Evolutionary conservation across 2,113 vertebrate species (phyloP), one percentile per base, ranked within the genome.

Genomic region (Australoheros scitulus): DNA sequence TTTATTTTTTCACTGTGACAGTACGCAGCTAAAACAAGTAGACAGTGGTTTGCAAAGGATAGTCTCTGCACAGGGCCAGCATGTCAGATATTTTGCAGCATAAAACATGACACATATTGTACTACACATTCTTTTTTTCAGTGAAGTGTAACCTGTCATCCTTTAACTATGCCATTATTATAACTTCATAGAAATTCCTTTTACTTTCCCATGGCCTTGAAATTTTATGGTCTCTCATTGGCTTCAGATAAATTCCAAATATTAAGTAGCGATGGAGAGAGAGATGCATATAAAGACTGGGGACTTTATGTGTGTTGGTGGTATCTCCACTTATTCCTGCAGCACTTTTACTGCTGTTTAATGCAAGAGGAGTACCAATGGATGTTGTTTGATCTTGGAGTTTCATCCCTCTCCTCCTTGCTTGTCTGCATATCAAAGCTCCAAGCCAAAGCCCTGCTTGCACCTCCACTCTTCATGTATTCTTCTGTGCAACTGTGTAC

Each of bases 331-430:
- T 78, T 11, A 34, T 18, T 59, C 56, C 63, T 61, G n/a, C 56
- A 50, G 76, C 57, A 43, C 13, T 83, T 60, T 60, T 34, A 38
- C 61, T 70, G 50, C 61, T 26, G 20, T 64, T 75, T 63, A 61
- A 58, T 61, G 26, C 76, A 57, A 77, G 43, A 36, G 76, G 61
- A 63, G n/a, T 4, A 58, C 22, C 59, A 17, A 9, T 47, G 77
- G 36, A 20, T 60, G n/a, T 7, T 63, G 56, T 88, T 84, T 89
- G 56, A 86, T 91, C 83, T 82, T 55, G 5, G 55, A 79, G 82
- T 80, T 77, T 76, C 43, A 76, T 83, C 80, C 75, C 52, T 24
- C 17, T 68, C 61, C 70, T 79, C 22, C 57, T 77, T 29, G 52
- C 65, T 82, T 18, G 78, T 74, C 78, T 86, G 59, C 65, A 83